Evolutionary conservation across 2,888 invertebrate genomes (phyloP).

Genomic region (Sphaeridia pumilis): DNA sequence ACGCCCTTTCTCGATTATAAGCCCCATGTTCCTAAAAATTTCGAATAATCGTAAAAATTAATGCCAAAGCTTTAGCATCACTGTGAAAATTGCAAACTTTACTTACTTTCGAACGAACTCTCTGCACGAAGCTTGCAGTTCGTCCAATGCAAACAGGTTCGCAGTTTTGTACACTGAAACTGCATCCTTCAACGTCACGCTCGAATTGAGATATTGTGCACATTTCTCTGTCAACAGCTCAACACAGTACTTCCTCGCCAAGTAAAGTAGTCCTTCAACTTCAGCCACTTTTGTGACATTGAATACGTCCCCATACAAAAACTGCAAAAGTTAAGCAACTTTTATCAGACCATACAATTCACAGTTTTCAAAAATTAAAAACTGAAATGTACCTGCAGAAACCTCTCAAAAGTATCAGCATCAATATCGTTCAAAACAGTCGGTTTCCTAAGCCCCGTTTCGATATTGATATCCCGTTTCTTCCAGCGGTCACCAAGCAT

Average conservation of each 20-base stretch:
- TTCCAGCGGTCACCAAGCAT: constrained; percentile 1
- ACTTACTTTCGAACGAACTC: constrained; percentile 1
- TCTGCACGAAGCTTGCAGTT: background rate
- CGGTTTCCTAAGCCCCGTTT: background rate
- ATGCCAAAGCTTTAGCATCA: background rate
- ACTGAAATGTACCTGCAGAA: background rate
- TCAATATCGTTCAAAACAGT: background rate
- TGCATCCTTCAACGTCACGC: background rate
- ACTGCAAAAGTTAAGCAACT: background rate
- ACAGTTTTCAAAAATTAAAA: too few relatives aligned
- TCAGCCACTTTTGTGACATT: background rate
- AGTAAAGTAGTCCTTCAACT: background rate
- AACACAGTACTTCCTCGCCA: background rate
- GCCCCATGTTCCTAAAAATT: background rate
- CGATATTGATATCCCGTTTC: background rate
- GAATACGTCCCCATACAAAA: background rate
- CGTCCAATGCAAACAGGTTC: background rate
- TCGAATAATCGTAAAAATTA: background rate
- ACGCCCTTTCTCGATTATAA: background rate
- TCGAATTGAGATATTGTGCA: background rate
- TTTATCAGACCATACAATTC: too few relatives aligned
- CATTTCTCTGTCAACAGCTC: constrained; percentile 1
- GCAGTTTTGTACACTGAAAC: background rate
- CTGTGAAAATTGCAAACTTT: background rate
- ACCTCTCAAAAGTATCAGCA: background rate